A percentile compares a stretch with the other conserved stretches of the same genome.
These are phyloP conservation scores for Alligator mississippiensis DNA, from an alignment of 2,113 vertebrate genomes.

Conservation along the genomic window DNA sequence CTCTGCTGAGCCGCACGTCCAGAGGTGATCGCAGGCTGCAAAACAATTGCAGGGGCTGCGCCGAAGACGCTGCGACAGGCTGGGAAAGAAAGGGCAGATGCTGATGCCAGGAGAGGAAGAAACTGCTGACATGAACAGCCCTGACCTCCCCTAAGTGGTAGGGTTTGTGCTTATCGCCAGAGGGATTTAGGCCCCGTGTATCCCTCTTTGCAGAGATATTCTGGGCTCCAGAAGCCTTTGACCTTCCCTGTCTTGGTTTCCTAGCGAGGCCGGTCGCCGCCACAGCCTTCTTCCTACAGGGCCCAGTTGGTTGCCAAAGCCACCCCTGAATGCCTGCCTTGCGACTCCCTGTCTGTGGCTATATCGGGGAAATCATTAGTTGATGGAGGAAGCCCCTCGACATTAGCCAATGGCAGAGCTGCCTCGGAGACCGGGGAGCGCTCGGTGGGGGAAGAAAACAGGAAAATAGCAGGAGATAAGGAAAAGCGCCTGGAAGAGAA, in stretches of 20 bases:
- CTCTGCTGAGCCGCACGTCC: background rate
- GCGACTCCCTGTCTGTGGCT: conserved; percentile 47
- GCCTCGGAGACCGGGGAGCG: conserved; percentile 34
- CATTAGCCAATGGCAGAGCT: conserved; percentile 26
- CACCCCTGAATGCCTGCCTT: background rate
- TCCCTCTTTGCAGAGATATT: conserved; percentile 28
- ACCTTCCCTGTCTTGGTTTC: background rate
- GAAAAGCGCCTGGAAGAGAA: conserved; percentile 45
- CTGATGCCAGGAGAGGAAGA: conserved; percentile 24
- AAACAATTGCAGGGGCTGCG: background rate
- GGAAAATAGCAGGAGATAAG: conserved; percentile 74
- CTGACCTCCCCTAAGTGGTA: conserved; percentile 10
- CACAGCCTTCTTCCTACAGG: background rate
- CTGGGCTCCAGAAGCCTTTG: background rate
- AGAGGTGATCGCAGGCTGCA: background rate
- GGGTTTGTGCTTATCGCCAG: conserved; percentile 39
- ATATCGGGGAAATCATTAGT: background rate
- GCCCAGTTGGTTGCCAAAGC: background rate
- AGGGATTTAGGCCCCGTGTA: conserved; percentile 10
- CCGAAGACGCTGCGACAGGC: background rate
- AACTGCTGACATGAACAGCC: conserved; percentile 13
- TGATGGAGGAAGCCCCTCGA: conserved; percentile 53
- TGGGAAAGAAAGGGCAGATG: background rate
- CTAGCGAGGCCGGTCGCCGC: background rate
- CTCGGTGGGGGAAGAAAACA: conserved; percentile 67